Conservation (phyloP, 64 coral and sea anemone genomes). For the Astreopora myriophthalma region DNA sequence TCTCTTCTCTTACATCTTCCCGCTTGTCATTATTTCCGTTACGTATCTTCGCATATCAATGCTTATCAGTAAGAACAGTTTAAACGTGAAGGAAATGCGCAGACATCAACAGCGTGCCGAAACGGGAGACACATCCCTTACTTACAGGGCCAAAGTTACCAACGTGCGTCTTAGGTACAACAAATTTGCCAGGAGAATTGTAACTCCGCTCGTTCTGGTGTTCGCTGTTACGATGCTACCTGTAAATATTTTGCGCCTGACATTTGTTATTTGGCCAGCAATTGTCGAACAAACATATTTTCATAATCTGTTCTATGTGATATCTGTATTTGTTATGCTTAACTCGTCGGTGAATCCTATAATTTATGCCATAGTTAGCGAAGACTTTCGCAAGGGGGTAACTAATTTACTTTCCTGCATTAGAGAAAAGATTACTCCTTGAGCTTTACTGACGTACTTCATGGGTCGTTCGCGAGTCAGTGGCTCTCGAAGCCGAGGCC, state of each 20-base stretch:
- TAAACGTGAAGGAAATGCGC: neutral
- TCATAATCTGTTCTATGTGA: neutral
- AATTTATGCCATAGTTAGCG: constrained; percentile 66
- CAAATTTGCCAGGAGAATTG: constrained; percentile 65
- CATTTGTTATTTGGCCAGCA: neutral
- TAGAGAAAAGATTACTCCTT: neutral
- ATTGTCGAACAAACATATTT: constrained; percentile 14
- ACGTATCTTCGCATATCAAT: constrained; percentile 54
- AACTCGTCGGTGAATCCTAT: constrained; percentile 67
- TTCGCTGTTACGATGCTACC: constrained; percentile 72
- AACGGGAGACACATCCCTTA: neutral
- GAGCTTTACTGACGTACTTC: too few species aligned
- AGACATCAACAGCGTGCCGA: neutral
- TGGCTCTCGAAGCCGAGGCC: too few species aligned
- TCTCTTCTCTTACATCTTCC: constrained; percentile 39
- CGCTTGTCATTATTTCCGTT: constrained; percentile 15
- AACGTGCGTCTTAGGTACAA: constrained; percentile 39
- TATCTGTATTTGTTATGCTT: constrained; percentile 19
- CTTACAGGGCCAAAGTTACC: neutral
- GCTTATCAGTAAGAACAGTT: neutral
- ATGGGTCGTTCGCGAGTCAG: too few species aligned
- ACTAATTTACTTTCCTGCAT: neutral
- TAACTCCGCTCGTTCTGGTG: constrained; percentile 53
- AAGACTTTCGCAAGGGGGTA: constrained; percentile 51
- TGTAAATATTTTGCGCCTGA: constrained; percentile 35